Percentiles rank a stretch among this genome's conserved stretches.
These are phyloP conservation scores for Neotoma lepida DNA, from an alignment of 2,113 vertebrate species.

Conservation along the genomic window DNA sequence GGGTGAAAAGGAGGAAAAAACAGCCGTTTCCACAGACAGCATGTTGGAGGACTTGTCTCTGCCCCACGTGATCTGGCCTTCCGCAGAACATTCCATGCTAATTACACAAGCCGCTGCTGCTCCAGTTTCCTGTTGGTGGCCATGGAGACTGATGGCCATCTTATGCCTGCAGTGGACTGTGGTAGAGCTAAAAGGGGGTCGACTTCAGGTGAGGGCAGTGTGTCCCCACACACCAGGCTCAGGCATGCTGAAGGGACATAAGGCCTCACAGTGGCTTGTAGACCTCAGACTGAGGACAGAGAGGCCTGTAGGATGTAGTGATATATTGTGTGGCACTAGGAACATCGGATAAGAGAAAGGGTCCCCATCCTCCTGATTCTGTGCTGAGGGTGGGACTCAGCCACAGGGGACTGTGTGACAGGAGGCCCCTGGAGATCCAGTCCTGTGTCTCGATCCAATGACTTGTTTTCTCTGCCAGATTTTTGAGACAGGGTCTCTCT, in stretches of 20 bases:
- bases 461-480: not conserved
- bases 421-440: not conserved
- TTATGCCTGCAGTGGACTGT: not conserved
- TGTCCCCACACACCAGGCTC: not conserved
- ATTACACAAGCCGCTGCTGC: not conserved
- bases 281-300: not conserved
- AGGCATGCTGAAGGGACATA: not conserved
- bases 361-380: not conserved
- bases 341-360: not conserved
- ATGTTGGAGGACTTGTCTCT: not conserved
- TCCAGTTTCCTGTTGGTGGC: not conserved
- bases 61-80: not conserved
- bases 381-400: not conserved
- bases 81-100: conserved; percentile 27
- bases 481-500: not conserved
- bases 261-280: not conserved
- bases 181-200: not conserved
- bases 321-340: fast-evolving
- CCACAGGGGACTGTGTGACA: not conserved
- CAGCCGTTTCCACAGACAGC: not conserved
- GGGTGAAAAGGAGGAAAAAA: conserved; percentile 21
- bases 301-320: not conserved
- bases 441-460: not conserved
- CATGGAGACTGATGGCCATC: not conserved
- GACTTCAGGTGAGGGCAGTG: not conserved